A percentile compares a stretch with the other conserved stretches of the same genome.
Conservation (phyloP, 2,113 vertebrate species). For the Anhinga anhinga region DNA sequence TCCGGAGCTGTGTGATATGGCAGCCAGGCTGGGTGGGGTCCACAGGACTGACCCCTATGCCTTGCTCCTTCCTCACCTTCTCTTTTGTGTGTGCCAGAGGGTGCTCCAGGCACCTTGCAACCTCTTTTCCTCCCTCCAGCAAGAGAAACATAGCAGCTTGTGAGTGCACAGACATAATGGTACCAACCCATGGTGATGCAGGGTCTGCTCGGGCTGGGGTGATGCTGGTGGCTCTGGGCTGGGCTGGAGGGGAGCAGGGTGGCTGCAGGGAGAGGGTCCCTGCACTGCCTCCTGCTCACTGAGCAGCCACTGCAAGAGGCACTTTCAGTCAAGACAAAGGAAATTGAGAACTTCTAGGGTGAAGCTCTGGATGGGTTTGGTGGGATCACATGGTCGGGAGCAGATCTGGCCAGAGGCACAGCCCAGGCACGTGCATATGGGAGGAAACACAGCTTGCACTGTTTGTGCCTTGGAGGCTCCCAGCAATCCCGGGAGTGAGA, state of each 20-base stretch:
- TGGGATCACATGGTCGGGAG: neutral
- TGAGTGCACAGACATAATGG: neutral
- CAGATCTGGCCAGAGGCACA: neutral
- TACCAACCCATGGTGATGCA: neutral
- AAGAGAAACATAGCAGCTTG: neutral
- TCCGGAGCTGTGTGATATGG: constrained; percentile 17
- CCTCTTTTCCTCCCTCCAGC: neutral
- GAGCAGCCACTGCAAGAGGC: neutral
- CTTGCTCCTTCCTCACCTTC: neutral
- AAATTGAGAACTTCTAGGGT: neutral
- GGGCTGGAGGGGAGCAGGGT: neutral
- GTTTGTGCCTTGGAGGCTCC: neutral
- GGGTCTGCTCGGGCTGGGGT: neutral
- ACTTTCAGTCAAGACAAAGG: neutral
- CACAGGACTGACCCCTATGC: neutral
- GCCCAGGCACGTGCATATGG: neutral
- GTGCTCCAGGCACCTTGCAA: neutral
- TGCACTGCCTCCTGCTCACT: accelerated
- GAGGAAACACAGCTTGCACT: neutral
- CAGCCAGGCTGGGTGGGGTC: neutral
- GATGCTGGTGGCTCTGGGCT: neutral
- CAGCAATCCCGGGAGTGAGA: neutral
- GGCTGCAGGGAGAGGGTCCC: neutral
- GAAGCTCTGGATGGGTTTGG: neutral
- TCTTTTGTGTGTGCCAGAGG: accelerated